Evolutionary conservation across 2,113 vertebrate species (phyloP).

Genomic region (Cynoglossus semilaevis): DNA sequence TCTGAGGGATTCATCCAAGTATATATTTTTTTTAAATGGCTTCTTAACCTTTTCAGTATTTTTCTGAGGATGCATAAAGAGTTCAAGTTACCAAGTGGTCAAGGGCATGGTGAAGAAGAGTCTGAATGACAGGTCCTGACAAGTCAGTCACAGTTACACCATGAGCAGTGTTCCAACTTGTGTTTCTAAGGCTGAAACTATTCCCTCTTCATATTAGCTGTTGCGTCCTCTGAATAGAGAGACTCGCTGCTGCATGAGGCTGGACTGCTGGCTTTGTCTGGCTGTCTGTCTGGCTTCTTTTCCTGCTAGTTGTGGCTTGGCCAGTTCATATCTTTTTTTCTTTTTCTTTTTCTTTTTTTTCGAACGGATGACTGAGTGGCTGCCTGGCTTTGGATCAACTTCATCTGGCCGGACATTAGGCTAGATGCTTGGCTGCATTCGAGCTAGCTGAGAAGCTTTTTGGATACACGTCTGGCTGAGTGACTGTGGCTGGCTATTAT

Average conservation of each 20-base stretch:
- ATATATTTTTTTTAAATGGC: conserved; percentile 9
- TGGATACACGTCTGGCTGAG: conserved; percentile 33
- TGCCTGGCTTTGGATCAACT: conserved; percentile 31
- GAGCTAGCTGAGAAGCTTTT: conserved; percentile 28
- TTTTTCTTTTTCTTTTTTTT: too few species aligned
- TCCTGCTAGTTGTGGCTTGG: conserved; percentile 41
- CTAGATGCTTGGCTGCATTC: conserved; percentile 38
- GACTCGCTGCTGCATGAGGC: conserved; percentile 20
- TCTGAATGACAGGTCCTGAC: conserved; percentile 20
- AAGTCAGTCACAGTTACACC: conserved; percentile 17
- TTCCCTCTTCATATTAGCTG: conserved; percentile 52
- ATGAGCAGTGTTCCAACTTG: conserved; percentile 43
- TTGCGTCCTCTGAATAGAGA: conserved; percentile 39
- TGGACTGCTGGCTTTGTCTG: conserved; percentile 18
- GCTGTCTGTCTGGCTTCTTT: conserved; percentile 28
- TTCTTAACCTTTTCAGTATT: neutral
- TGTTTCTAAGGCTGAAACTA: conserved; percentile 44
- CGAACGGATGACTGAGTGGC: conserved; percentile 28
- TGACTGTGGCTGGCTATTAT: conserved; percentile 34
- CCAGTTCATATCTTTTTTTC: conserved; percentile 25
- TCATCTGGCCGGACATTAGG: conserved; percentile 47
- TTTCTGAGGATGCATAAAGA: neutral
- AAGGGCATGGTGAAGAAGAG: conserved; percentile 6
- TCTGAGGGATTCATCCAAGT: neutral
- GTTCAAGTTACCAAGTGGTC: conserved; percentile 6